Evolutionary conservation across 2,113 vertebrate genomes (phyloP), one percentile per base, ranked within the genome.

Genomic region (Callopanchax toddi): DNA sequence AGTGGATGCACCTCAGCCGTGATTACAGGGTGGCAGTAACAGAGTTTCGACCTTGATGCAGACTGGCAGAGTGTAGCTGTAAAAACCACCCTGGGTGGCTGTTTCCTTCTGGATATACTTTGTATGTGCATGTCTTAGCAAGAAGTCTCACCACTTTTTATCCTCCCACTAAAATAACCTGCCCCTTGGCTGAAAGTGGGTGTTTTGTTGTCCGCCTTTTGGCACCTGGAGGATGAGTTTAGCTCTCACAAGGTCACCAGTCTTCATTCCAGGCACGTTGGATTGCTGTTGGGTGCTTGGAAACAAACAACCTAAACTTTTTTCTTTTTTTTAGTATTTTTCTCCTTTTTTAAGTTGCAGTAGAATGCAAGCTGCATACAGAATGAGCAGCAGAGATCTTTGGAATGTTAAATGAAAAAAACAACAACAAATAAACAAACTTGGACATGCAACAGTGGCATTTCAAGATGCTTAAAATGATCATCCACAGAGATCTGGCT

Each of bases 201-300:
- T 79, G 78, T 70, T 78, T 80, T 75, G 64, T 79, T 88, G 75
- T 74, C 63, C 76, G 65, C 78, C 64, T 74, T 72, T 66, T 74
- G 78, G 74, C 72, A 81, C 82, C 72, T 72, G 49, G 43, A 84
- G 74, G 72, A 82, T 49, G 71, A 62, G 67, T 81, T 81, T 46
- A 49, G 64, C 62, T 81, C 69, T 59, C 64, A 40, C 82, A 90
- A 89, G 83, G 88, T 90, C 80, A 77, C 51, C 53, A 12, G 56
- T 71, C 67, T 73, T 70, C 32, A 89, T 89, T 89, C 85, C 40
- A 72, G 60, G 76, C 86, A 87, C 74, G 72, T 65, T 64, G 63
- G 53, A 59, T 64, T 79, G 69, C 69, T 66, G 66, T 45, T 62
- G 43, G 71, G 64, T 60, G 74, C 64, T 23, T 17, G 55, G 57